These are phyloP conservation scores for Drymonia ruficornis DNA, from an alignment of 2,888 invertebrate species.

Conservation along the genomic window DNA sequence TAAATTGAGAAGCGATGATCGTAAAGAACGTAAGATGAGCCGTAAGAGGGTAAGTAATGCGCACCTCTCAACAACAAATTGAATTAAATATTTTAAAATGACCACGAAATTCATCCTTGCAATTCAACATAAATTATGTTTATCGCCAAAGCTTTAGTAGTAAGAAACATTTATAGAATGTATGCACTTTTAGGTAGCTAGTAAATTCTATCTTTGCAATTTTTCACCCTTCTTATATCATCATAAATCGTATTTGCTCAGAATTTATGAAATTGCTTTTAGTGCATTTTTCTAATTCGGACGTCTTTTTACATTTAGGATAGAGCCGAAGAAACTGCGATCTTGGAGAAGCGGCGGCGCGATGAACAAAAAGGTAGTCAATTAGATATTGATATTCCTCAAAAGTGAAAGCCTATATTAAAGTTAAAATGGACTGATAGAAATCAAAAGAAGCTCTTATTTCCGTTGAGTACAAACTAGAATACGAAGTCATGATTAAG, in stretches of 20 bases:
- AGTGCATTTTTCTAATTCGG: too few species aligned
- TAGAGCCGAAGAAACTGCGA: constrained; percentile 88
- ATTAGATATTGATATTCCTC: background rate
- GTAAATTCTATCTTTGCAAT: too few species aligned
- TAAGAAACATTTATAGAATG: too few species aligned
- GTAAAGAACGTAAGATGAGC: constrained; percentile 92
- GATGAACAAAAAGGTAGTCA: constrained; percentile 90
- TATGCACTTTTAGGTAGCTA: too few species aligned
- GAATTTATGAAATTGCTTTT: too few species aligned
- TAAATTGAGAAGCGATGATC: constrained; percentile 79
- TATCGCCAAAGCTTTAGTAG: too few species aligned
- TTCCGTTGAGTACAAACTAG: too few species aligned
- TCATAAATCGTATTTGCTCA: too few species aligned
- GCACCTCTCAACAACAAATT: constrained; percentile 5
- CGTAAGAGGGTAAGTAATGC: constrained; percentile 88
- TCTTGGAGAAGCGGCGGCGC: constrained; percentile 90
- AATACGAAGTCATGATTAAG: too few species aligned
- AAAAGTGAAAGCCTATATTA: background rate
- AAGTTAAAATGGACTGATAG: too few species aligned
- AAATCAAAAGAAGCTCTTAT: too few species aligned
- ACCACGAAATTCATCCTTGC: background rate
- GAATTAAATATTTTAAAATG: background rate
- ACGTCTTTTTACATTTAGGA: constrained; percentile 77
- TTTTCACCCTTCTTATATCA: too few species aligned
- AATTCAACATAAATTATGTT: background rate